Percentiles rank a stretch among this genome's conserved stretches.
These are phyloP conservation scores for Netelia melanura DNA, from an alignment of 2,888 invertebrate species.

Conservation along the genomic window DNA sequence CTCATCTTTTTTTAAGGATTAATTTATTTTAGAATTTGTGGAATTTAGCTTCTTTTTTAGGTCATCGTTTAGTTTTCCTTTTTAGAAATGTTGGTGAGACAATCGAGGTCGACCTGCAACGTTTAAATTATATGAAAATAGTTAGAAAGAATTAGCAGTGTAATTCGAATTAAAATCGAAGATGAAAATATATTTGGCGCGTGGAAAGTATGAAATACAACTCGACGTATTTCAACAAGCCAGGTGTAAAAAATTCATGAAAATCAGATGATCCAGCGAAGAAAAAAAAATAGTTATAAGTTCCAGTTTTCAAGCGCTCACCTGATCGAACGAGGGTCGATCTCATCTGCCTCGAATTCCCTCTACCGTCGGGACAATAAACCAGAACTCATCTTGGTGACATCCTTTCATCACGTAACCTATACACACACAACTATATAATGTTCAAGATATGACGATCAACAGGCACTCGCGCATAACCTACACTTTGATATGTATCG, in stretches of 20 bases:
- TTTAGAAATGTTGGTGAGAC: no score
- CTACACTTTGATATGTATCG: slow-evolving; percentile 58
- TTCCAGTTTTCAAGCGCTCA: slow-evolving; percentile 25
- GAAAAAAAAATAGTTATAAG: slow-evolving; percentile 4
- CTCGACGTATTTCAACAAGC: no score
- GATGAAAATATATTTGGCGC: no score
- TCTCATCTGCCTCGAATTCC: slow-evolving; percentile 33
- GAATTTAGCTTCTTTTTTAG: not conserved
- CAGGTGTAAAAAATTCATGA: no score
- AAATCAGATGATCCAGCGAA: no score
- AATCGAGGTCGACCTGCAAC: no score
- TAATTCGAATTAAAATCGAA: no score
- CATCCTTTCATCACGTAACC: not conserved
- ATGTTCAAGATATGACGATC: slow-evolving; percentile 41
- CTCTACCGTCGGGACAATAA: not conserved
- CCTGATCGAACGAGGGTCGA: slow-evolving; percentile 46
- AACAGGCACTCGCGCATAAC: slow-evolving; percentile 41
- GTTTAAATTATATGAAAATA: no score
- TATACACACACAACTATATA: slow-evolving; percentile 16
- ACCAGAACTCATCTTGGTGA: no score
- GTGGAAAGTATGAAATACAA: no score
- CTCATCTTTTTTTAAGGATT: not conserved
- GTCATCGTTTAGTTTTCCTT: not conserved
- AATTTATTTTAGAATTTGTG: not conserved
- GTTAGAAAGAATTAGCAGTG: no score